phyloP scores from a whole-genome alignment of 2,113 vertebrate species.

The Trichechus manatus region DNA sequence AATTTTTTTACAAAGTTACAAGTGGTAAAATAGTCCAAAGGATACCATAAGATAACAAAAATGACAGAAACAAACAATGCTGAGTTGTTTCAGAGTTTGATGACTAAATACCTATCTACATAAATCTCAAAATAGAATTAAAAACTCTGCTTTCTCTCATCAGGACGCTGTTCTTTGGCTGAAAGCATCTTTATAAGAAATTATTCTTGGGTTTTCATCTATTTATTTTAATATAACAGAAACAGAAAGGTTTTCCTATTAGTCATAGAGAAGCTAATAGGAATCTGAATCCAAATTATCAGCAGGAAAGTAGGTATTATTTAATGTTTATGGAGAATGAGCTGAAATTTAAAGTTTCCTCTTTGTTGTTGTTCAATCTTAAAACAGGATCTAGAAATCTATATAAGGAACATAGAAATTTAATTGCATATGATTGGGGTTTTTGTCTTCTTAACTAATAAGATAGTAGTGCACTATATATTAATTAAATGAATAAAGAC shows the following conservation, averaged over 20 bases:
- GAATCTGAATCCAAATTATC: neutral
- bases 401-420: neutral
- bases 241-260: neutral
- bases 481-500: neutral
- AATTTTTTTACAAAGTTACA: neutral
- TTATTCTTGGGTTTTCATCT: neutral
- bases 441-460: neutral
- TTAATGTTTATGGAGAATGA: neutral
- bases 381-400: neutral
- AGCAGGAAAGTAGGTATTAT: neutral
- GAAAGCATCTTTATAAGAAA: neutral
- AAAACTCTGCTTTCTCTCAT: neutral
- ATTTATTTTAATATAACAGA: neutral
- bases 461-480: neutral
- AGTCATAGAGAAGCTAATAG: neutral
- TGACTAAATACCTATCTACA: neutral
- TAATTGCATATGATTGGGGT: neutral
- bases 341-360: neutral
- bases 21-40: neutral
- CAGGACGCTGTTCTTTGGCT: neutral
- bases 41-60: neutral
- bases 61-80: neutral
- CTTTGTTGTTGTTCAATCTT: neutral
- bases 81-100: neutral
- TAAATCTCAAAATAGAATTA: neutral